Base-by-base conservation (phyloP, 2,888 invertebrate genomes). In the Campoplex capitator region DNA sequence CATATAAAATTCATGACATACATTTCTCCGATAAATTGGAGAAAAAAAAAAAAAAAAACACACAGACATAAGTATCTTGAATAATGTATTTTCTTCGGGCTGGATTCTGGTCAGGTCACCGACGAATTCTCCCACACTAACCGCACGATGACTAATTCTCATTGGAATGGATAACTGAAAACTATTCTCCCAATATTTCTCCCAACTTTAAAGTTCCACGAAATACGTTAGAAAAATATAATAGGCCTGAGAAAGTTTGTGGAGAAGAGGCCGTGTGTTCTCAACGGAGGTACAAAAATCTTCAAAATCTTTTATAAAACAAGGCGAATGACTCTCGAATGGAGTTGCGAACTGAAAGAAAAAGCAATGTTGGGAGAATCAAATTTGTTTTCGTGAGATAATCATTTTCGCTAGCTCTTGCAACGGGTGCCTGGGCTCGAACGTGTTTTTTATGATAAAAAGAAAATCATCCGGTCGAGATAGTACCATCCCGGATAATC, bases 101-200 rank as follows among this genome's bases (percentile, higher is more conserved):
- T 23, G 71, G 51, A 71, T 71, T 62, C 62, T 28, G 28, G 38
- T 71, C 32, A 8, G 28, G 3, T 54, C 11, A 11, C 45, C 13
- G 45, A 45, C 0, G 45, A 45, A 45, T 45, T 42, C 65, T 38
- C 8, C 56, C 42, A 81, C 58, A 51, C 23, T 23, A 23, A 23
- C 0, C 35, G 54, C 18, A n/a, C n/a, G 62, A 83, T 83, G 76
- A 76, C 58, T 76, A 76, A 70, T 76, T 76, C 32, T 28, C 23
- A 9, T 70, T 16, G 54, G 58, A 42, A 56, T 38, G 42, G 56
- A 70, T 58, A 79, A 70, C 58, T n/a, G 38, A 76, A 58, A 76
- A 62, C n/a, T 45, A 6, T 70, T 23, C 54, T 38, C 23, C 70
- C 56, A 45, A 79, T 28, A 58, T 51, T 77, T 1, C 16, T 48